These are phyloP conservation scores for Polydrusus cervinus DNA, from an alignment of 2,888 invertebrate genomes.

Conservation along the genomic window DNA sequence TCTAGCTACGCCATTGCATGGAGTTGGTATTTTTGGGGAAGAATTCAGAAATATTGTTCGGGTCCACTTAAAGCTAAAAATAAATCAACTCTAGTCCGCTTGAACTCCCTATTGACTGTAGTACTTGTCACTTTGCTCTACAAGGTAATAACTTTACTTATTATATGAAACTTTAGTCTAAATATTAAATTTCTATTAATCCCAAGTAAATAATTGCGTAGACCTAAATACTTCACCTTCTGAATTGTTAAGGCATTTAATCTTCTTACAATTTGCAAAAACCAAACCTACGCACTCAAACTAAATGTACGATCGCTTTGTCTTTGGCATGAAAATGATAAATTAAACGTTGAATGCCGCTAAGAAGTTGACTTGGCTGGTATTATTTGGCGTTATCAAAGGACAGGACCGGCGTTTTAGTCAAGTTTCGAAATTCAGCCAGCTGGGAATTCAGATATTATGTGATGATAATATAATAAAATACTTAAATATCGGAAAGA, in stretches of 20 bases:
- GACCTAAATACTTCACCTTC: conserved; percentile 14
- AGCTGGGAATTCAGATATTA: too few relatives aligned
- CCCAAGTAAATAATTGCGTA: conserved; percentile 31
- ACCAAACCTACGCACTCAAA: conserved; percentile 47
- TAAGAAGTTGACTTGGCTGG: conserved; percentile 51
- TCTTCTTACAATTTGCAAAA: conserved; percentile 51
- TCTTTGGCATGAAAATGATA: conserved; percentile 53
- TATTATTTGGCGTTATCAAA: conserved; percentile 40
- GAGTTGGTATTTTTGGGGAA: too few relatives aligned
- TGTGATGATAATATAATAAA: too few relatives aligned
- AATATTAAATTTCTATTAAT: conserved; percentile 26
- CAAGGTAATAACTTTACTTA: too few relatives aligned
- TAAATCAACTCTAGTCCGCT: too few relatives aligned
- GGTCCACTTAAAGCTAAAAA: too few relatives aligned
- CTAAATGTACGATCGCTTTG: conserved; percentile 46
- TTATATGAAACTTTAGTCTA: too few relatives aligned
- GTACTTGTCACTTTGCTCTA: too few relatives aligned
- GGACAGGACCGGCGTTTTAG: conserved; percentile 35
- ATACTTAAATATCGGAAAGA: too few relatives aligned
- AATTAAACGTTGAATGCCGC: conserved; percentile 51
- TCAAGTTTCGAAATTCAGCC: neutral
- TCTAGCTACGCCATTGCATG: too few relatives aligned
- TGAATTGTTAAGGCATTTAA: conserved; percentile 44
- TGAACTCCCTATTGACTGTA: too few relatives aligned
- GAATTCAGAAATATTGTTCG: too few relatives aligned